Conservation (phyloP, 2,797 vertebrate species). For the Gouania willdenowi region DNA sequence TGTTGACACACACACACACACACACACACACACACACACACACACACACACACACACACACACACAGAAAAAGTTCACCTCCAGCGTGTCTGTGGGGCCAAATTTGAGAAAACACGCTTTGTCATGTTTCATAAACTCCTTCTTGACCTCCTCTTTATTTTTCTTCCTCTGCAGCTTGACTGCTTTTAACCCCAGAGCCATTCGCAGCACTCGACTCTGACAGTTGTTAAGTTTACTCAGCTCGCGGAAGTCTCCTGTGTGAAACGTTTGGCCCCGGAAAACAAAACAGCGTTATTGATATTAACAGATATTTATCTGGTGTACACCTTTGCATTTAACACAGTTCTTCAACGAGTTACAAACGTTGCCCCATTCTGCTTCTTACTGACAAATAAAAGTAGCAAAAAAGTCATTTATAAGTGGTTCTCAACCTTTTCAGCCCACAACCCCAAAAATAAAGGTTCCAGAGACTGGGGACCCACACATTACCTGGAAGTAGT, state of each 20-base stretch:
- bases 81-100: constrained; percentile 1
- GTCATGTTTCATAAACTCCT: constrained; percentile 35
- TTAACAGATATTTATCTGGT: too few species aligned
- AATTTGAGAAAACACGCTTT: constrained; percentile 24
- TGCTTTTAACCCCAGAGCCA: constrained; percentile 23
- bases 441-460: too few species aligned
- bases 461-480: too few species aligned
- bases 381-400: too few species aligned
- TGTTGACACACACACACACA: constrained; percentile 2
- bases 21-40: constrained; percentile 1
- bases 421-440: too few species aligned
- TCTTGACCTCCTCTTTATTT: constrained; percentile 11
- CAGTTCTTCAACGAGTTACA: too few species aligned
- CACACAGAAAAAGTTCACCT: constrained; percentile 5
- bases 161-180: constrained; percentile 28
- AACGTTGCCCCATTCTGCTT: too few species aligned
- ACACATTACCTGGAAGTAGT: too few species aligned
- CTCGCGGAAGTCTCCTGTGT: neutral
- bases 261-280: neutral
- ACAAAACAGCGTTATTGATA: too few species aligned
- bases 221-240: neutral
- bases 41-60: neutral
- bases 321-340: too few species aligned
- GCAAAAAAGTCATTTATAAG: too few species aligned
- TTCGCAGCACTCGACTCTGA: constrained; percentile 10